Evolutionary conservation across 2,888 invertebrate genomes (phyloP).

Genomic region (Acrocyrtus sp.): DNA sequence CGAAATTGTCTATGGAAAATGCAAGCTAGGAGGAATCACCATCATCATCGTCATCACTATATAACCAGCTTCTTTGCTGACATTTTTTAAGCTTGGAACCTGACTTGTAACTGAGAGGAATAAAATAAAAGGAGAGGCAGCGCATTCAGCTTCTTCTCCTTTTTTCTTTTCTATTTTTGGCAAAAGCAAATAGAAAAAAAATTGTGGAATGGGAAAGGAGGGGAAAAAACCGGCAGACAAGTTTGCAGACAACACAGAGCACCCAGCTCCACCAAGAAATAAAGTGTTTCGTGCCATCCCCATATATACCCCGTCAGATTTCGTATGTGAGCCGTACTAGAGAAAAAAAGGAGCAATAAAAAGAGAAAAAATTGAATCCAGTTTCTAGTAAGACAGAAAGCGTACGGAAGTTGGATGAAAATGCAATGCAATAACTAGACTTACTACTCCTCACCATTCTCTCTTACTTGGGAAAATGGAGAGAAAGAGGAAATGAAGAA

Average conservation of each 20-base stretch:
- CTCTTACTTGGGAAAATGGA: too few species aligned
- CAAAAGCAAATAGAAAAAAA: constrained; percentile 37
- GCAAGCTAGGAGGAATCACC: background rate
- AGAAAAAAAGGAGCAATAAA: constrained; percentile 3
- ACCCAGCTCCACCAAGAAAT: too few species aligned
- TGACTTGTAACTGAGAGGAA: too few species aligned
- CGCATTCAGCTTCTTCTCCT: too few species aligned
- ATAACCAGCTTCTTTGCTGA: too few species aligned
- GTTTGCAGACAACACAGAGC: constrained; percentile 12
- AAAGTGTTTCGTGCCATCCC: constrained; percentile 16
- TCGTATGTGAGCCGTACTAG: background rate
- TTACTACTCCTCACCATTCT: too few species aligned
- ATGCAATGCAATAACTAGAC: too few species aligned
- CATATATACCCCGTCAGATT: background rate
- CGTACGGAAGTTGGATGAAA: too few species aligned
- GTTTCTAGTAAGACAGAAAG: too few species aligned
- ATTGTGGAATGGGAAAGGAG: constrained; percentile 11
- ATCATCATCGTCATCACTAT: constrained; percentile 7
- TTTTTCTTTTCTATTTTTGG: constrained; percentile 16
- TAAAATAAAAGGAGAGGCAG: too few species aligned
- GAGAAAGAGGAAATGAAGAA: too few species aligned
- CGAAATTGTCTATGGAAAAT: constrained; percentile 5
- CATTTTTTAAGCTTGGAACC: too few species aligned
- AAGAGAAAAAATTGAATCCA: constrained; percentile 31
- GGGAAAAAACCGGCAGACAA: constrained; percentile 21